phyloP scores from a whole-genome alignment of 2,888 invertebrate genomes.

The Hecatera dysodea region DNA sequence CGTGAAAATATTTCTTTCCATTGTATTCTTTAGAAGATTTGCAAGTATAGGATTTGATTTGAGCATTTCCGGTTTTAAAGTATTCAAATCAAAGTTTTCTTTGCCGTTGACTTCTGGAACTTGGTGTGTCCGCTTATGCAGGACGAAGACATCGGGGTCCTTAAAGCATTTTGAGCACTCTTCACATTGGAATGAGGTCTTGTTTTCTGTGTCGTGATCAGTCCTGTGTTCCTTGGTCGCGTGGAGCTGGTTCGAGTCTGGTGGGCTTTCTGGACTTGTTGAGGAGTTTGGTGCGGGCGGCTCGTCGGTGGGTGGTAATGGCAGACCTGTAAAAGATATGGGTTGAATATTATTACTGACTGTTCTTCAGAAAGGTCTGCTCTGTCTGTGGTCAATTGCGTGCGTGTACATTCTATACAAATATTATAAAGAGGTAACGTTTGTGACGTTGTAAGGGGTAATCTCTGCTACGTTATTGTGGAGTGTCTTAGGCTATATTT shows the following conservation, averaged over 20 bases:
- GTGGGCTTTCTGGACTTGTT: constrained; percentile 7
- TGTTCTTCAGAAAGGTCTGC: too few relatives aligned
- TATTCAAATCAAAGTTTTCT: constrained; percentile 76
- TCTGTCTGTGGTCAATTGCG: too few relatives aligned
- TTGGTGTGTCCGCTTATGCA: constrained; percentile 81
- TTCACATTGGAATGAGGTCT: constrained; percentile 77
- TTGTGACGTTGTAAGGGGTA: too few relatives aligned
- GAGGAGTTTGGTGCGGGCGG: constrained; percentile 17
- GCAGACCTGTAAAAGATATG: constrained; percentile 1
- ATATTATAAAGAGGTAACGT: too few relatives aligned
- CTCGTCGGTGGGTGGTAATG: constrained; percentile 29
- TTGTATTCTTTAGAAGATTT: constrained; percentile 76
- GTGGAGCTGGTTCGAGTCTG: not conserved
- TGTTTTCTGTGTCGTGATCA: constrained; percentile 33
- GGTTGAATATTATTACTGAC: too few relatives aligned
- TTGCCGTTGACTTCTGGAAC: constrained; percentile 68
- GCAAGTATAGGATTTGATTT: constrained; percentile 85
- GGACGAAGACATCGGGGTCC: constrained; percentile 84
- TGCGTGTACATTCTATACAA: too few relatives aligned
- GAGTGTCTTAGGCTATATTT: too few relatives aligned
- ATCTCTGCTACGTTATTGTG: too few relatives aligned
- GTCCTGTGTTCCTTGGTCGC: constrained; percentile 19
- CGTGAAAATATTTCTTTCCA: constrained; percentile 70
- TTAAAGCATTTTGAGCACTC: constrained; percentile 87
- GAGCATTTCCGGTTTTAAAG: constrained; percentile 74